These are phyloP conservation scores for Eumaeus atala DNA, from an alignment of 1,140 invertebrate genomes.

Conservation along the genomic window DNA sequence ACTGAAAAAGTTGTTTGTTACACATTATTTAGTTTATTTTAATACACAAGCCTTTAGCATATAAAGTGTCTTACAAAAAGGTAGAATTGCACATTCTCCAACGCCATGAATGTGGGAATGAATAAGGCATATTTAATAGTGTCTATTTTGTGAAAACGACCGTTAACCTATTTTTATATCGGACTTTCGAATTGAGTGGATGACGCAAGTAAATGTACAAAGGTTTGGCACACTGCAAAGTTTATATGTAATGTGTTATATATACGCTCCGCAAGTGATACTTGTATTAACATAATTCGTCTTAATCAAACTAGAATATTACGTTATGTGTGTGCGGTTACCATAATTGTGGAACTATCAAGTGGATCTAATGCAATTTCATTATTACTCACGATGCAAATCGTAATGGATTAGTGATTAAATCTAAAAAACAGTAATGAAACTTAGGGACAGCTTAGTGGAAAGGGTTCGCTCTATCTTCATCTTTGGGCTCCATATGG, in stretches of 20 bases:
- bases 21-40: background rate
- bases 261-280: conserved; percentile 21
- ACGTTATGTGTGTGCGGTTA: background rate
- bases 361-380: conserved; percentile 2
- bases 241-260: conserved; percentile 4
- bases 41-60: background rate
- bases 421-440: background rate
- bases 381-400: background rate
- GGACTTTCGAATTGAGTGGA: conserved; percentile 53
- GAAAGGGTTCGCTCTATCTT: too few species aligned
- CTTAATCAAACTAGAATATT: background rate
- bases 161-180: conserved; percentile 65
- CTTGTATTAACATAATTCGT: conserved; percentile 19
- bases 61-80: conserved; percentile 18
- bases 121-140: conserved; percentile 41
- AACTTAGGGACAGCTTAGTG: too few species aligned
- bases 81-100: conserved; percentile 25
- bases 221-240: conserved; percentile 39
- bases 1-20: conserved; percentile 2
- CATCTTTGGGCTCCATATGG: too few species aligned
- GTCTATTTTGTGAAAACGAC: conserved; percentile 49
- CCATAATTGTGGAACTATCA: conserved; percentile 1
- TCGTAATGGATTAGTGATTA: background rate
- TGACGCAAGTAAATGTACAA: conserved; percentile 46
- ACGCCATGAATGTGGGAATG: conserved; percentile 15